phyloP scores from a whole-genome alignment of 2,888 invertebrate genomes.

The Allolobophora icterica region DNA sequence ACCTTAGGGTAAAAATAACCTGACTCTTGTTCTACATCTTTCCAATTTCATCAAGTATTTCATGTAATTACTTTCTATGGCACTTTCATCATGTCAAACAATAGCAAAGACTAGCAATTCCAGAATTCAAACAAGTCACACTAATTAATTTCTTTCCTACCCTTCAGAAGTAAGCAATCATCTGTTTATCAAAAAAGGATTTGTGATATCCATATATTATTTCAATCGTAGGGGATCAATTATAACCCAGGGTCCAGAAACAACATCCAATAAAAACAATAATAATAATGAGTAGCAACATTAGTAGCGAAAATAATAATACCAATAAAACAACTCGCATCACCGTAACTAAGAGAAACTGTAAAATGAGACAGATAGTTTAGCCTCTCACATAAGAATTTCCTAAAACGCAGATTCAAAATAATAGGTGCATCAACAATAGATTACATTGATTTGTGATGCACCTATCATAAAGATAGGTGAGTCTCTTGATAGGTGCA shows the following conservation, averaged over 20 bases:
- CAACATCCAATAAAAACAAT: not conserved
- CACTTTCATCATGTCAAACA: not conserved
- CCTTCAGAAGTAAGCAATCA: too few species aligned
- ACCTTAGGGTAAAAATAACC: not conserved
- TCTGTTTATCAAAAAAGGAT: not conserved
- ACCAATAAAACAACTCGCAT: not conserved
- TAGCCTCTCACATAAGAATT: not conserved
- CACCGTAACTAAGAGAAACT: not conserved
- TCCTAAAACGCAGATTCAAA: constrained; percentile 6
- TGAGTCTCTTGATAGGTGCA: too few species aligned
- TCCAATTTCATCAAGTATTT: not conserved
- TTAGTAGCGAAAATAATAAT: not conserved
- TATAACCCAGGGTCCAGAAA: not conserved
- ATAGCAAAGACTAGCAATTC: not conserved
- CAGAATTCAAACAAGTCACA: not conserved
- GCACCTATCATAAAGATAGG: too few species aligned
- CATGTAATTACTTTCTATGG: not conserved
- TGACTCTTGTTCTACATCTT: not conserved
- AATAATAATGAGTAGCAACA: not conserved
- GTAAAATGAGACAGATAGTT: not conserved
- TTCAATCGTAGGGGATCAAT: too few species aligned
- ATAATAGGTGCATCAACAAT: too few species aligned
- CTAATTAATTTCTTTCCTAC: not conserved
- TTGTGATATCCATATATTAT: not conserved
- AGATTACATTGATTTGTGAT: too few species aligned